phyloP scores from a whole-genome alignment of 2,888 invertebrate genomes.

The Mantis religiosa region DNA sequence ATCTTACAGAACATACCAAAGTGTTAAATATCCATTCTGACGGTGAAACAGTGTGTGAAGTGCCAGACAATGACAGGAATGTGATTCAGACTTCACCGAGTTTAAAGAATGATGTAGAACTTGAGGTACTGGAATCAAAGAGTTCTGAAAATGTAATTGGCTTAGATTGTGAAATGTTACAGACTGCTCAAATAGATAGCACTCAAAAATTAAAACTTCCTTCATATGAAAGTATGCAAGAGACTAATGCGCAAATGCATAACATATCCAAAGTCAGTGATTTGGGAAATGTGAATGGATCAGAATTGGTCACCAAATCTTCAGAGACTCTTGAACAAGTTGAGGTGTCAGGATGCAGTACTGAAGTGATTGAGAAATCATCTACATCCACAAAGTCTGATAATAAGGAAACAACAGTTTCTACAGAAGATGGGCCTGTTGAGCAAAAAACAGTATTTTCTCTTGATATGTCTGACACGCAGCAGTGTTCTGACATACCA shows the following conservation, averaged over 20 bases:
- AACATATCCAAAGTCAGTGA: neutral
- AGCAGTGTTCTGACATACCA: too few species aligned
- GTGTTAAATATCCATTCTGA: too few species aligned
- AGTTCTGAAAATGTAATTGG: neutral
- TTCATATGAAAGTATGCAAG: neutral
- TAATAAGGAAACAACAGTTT: neutral
- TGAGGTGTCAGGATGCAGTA: too few species aligned
- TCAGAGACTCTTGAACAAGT: too few species aligned
- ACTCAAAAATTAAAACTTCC: neutral
- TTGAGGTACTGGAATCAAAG: neutral
- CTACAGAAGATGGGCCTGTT: neutral
- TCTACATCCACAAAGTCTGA: neutral
- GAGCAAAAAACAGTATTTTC: neutral
- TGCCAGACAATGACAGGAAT: neutral
- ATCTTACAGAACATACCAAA: too few species aligned
- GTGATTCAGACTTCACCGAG: neutral
- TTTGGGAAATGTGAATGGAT: neutral
- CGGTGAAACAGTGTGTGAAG: neutral
- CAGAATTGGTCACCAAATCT: neutral
- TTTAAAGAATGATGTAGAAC: neutral
- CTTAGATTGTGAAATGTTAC: neutral
- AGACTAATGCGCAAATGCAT: neutral
- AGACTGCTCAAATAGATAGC: neutral
- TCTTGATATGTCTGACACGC: neutral
- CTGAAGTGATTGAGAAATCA: neutral